Evolutionary conservation across 2,888 invertebrate genomes (phyloP).

Genomic region (Octonoba sinensis): DNA sequence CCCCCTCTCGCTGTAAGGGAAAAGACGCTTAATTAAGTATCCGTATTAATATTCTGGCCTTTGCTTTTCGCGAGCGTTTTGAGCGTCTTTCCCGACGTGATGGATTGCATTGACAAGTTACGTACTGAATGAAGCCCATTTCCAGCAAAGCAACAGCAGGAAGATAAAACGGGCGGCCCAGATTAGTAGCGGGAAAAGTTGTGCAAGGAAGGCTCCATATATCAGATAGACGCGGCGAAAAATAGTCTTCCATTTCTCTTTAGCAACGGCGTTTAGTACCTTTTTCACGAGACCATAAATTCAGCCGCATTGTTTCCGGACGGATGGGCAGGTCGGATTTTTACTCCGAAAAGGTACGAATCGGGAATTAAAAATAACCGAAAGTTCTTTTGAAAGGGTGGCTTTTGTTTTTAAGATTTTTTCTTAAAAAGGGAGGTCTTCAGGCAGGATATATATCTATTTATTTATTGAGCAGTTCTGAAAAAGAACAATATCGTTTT

Average conservation of each 20-base stretch:
- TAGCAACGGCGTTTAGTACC: conserved; percentile 28
- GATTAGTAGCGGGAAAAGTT: conserved; percentile 44
- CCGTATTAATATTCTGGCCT: conserved; percentile 53
- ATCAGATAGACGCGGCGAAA: conserved; percentile 59
- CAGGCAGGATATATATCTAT: no score
- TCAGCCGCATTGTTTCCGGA: conserved; percentile 43
- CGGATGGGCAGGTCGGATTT: conserved; percentile 26
- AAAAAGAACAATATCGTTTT: no score
- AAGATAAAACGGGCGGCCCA: conserved; percentile 47
- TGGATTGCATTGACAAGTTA: conserved; percentile 52
- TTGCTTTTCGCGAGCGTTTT: conserved; percentile 44
- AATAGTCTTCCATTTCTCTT: conserved; percentile 45
- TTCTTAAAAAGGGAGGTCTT: no score
- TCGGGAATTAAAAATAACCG: conserved; percentile 30
- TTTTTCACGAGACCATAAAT: conserved; percentile 51
- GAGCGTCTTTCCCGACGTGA: conserved; percentile 21
- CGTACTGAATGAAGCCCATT: conserved; percentile 49
- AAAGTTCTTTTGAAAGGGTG: no score
- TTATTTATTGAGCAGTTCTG: no score
- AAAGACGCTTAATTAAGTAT: conserved; percentile 50
- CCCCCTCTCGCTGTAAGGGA: conserved; percentile 7
- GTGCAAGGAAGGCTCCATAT: conserved; percentile 33
- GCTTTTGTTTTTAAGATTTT: no score
- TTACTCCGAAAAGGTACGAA: conserved; percentile 20
- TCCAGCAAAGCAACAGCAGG: not conserved